Evolutionary conservation across 2,888 invertebrate genomes (phyloP).

Genomic region (Trachelus iudaicus): DNA sequence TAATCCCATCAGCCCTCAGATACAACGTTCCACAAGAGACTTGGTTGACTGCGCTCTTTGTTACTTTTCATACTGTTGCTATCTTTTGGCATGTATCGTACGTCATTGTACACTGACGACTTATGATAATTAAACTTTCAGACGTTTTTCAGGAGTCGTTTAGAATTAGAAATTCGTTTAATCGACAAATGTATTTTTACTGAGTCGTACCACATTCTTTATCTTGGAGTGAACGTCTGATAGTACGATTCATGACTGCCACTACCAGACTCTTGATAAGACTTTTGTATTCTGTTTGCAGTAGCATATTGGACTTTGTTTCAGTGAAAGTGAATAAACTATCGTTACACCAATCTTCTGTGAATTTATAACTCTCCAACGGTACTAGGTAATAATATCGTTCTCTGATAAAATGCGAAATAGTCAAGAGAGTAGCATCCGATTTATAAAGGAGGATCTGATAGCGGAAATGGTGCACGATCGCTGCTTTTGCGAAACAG

Average conservation of each 20-base stretch:
- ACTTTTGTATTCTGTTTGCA: neutral
- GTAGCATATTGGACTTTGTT: neutral
- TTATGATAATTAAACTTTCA: neutral
- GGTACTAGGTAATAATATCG: neutral
- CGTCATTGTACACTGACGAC: neutral
- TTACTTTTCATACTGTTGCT: neutral
- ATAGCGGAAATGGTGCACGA: conserved; percentile 55
- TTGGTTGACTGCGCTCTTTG: neutral
- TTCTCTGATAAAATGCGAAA: neutral
- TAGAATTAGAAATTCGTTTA: neutral
- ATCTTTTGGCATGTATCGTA: neutral
- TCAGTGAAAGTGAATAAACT: neutral
- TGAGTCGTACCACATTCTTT: neutral
- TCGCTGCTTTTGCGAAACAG: conserved; percentile 54
- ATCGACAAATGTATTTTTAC: neutral
- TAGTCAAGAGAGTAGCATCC: conserved; percentile 27
- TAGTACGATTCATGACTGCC: neutral
- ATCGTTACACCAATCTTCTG: neutral
- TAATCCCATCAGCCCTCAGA: neutral
- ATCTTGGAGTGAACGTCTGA: neutral
- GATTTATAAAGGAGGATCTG: conserved; percentile 46
- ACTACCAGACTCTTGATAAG: neutral
- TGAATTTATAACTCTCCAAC: neutral
- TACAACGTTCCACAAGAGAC: neutral
- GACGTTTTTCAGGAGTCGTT: neutral